phyloP scores from a whole-genome alignment of 2,113 vertebrate genomes.

The Clupea harengus region DNA sequence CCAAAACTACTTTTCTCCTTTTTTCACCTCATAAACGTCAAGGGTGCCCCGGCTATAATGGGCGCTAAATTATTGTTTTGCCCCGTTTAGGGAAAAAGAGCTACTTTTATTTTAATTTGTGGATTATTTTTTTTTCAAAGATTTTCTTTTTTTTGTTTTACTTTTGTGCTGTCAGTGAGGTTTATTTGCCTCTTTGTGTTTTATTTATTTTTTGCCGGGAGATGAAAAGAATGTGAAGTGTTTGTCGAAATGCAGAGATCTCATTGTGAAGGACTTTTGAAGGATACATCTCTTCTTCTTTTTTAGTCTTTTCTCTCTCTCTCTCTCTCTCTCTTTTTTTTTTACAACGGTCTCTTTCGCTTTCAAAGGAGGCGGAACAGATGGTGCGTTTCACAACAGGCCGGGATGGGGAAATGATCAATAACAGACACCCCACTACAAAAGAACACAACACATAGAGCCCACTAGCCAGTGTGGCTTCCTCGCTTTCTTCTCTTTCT shows the following conservation, averaged over 20 bases:
- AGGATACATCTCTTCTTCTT: slow-evolving; percentile 13
- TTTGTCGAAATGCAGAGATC: slow-evolving; percentile 35
- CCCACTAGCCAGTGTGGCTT: slow-evolving; percentile 3
- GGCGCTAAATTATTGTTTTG: slow-evolving; percentile 32
- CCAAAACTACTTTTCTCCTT: slow-evolving; percentile 29
- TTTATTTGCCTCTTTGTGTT: slow-evolving; percentile 39
- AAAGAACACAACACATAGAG: slow-evolving; percentile 21
- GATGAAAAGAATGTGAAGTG: slow-evolving; percentile 37
- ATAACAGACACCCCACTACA: slow-evolving; percentile 51
- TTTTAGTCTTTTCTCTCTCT: neutral
- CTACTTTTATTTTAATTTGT: slow-evolving; percentile 47
- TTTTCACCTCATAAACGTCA: slow-evolving; percentile 36
- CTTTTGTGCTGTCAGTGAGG: slow-evolving; percentile 13
- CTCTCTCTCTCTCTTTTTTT: neutral
- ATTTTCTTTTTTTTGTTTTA: neutral
- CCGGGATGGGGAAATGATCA: slow-evolving; percentile 59
- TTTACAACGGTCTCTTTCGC: neutral
- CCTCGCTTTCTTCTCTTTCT: neutral
- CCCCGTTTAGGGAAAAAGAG: slow-evolving; percentile 7
- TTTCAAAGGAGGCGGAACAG: slow-evolving; percentile 37
- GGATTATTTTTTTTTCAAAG: slow-evolving; percentile 36
- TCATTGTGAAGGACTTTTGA: slow-evolving; percentile 35
- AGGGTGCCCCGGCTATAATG: slow-evolving; percentile 34
- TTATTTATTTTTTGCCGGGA: neutral
- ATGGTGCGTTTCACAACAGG: slow-evolving; percentile 56